Conservation (phyloP, 2,888 invertebrate genomes). For the Eledone cirrhosa region DNA sequence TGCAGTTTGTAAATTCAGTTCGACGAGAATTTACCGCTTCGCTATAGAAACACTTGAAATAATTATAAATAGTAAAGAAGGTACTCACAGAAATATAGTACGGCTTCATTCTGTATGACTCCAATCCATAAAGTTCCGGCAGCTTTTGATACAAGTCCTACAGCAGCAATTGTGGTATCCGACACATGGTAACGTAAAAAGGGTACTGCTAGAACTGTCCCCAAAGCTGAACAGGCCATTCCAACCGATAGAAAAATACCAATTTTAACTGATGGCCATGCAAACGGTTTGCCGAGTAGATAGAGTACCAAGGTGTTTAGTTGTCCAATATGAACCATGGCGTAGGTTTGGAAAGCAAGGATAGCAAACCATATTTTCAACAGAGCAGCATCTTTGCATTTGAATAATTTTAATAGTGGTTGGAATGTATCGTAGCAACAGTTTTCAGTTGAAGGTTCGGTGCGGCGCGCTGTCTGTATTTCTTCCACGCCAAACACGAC, state of each 20-base stretch:
- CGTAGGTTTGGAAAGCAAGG: conserved; percentile 63
- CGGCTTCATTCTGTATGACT: conserved; percentile 56
- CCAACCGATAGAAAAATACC: conserved; percentile 57
- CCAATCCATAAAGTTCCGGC: conserved; percentile 64
- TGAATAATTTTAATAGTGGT: conserved; percentile 55
- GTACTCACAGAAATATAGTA: conserved; percentile 60
- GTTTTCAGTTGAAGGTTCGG: conserved; percentile 44
- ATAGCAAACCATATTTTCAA: conserved; percentile 63
- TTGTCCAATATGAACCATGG: conserved; percentile 64
- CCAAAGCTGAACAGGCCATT: conserved; percentile 57
- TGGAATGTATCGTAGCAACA: conserved; percentile 55
- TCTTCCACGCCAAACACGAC: conserved; percentile 37
- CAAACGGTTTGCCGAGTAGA: conserved; percentile 52
- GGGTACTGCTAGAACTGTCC: conserved; percentile 53
- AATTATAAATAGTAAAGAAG: no score
- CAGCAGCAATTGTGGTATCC: conserved; percentile 56
- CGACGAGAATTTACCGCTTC: no score
- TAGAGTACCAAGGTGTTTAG: conserved; percentile 62
- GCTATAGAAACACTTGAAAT: no score
- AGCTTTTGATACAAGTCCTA: conserved; percentile 62
- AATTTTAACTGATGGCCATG: conserved; percentile 54
- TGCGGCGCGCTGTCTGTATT: conserved; percentile 28
- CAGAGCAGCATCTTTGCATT: conserved; percentile 54
- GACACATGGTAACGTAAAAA: conserved; percentile 53
- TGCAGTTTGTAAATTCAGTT: no score